Evolutionary conservation across 2,888 invertebrate genomes (phyloP).

Genomic region (Philonicus albiceps): DNA sequence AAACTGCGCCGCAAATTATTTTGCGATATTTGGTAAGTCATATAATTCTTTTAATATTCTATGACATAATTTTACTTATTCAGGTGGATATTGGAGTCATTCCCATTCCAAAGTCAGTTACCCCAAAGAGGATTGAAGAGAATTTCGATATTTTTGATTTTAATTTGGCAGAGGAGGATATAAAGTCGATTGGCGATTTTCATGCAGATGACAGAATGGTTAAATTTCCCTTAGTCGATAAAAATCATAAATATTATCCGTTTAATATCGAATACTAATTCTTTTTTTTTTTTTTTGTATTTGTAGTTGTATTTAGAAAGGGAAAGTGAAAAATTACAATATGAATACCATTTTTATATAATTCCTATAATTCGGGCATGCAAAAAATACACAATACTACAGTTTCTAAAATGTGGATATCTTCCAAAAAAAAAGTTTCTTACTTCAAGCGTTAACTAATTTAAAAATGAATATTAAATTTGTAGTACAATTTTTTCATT

Average conservation of each 20-base stretch:
- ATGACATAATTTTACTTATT: not conserved
- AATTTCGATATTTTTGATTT: slow-evolving; percentile 71
- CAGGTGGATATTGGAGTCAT: slow-evolving; percentile 66
- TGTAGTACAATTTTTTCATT: too few relatives aligned
- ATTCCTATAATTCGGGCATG: too few relatives aligned
- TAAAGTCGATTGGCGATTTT: slow-evolving; percentile 64
- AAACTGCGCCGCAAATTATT: slow-evolving; percentile 74
- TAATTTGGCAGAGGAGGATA: slow-evolving; percentile 65
- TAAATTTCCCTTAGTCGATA: slow-evolving; percentile 54
- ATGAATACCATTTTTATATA: too few relatives aligned
- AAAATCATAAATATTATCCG: slow-evolving; percentile 59
- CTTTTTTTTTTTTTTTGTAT: too few relatives aligned
- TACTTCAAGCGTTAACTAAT: too few relatives aligned
- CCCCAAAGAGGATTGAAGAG: slow-evolving; percentile 64
- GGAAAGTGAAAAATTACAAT: too few relatives aligned
- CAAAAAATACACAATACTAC: too few relatives aligned
- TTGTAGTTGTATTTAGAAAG: too few relatives aligned
- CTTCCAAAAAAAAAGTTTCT: too few relatives aligned
- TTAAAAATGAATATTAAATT: too few relatives aligned
- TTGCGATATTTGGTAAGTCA: slow-evolving; percentile 66
- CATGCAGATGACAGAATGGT: slow-evolving; percentile 61
- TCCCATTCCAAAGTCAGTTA: slow-evolving; percentile 69
- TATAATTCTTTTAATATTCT: not conserved
- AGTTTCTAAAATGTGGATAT: too few relatives aligned
- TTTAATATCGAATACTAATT: slow-evolving; percentile 56